Conservation (phyloP, 2,113 vertebrate species). For the Octodon degus region DNA sequence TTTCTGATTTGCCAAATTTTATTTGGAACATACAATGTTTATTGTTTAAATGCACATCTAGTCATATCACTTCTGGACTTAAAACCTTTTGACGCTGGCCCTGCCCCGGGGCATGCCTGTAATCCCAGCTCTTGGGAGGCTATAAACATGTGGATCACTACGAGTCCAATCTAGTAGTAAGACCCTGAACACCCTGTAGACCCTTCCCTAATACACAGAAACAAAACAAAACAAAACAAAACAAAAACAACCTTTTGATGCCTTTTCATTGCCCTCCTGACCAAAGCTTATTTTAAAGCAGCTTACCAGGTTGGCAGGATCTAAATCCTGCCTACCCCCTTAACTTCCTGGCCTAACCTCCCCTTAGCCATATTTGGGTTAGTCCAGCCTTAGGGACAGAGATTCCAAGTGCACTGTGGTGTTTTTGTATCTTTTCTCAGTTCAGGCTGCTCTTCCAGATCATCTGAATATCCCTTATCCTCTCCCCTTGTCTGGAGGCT, state of each 20-base stretch:
- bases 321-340: background rate
- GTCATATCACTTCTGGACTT: background rate
- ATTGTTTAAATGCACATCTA: background rate
- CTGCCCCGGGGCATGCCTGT: too few relatives aligned
- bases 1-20: conserved; percentile 39
- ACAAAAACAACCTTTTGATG: background rate
- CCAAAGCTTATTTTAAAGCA: conserved; percentile 1
- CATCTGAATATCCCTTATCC: background rate
- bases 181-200: too few relatives aligned
- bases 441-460: background rate
- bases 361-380: background rate
- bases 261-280: background rate
- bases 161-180: too few relatives aligned
- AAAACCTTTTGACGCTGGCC: background rate
- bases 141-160: too few relatives aligned
- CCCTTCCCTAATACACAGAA: too few relatives aligned
- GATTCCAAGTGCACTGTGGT: background rate
- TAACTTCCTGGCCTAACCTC: background rate
- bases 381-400: background rate
- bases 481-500: background rate
- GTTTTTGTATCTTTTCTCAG: background rate
- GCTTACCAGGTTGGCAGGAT: background rate
- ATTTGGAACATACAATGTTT: background rate
- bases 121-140: too few relatives aligned
- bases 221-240: too few relatives aligned